Evolutionary conservation across 2,797 vertebrate genomes (phyloP).

Genomic region (Falco cherrug): DNA sequence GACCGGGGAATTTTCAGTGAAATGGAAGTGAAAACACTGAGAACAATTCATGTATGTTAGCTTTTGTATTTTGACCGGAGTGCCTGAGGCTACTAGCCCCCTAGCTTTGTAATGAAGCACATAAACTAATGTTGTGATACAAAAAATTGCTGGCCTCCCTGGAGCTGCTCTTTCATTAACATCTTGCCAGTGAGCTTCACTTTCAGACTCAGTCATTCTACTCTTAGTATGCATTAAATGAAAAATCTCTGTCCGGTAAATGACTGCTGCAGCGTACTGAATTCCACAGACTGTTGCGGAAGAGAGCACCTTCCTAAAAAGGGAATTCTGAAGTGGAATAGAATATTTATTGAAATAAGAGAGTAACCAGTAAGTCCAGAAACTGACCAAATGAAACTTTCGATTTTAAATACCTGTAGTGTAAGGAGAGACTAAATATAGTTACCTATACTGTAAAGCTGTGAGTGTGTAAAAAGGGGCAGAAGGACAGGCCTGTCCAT

Average conservation of each 20-base stretch:
- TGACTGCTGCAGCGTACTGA: neutral
- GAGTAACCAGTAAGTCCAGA: neutral
- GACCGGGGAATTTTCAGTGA: neutral
- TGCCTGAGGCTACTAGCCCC: neutral
- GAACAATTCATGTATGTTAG: neutral
- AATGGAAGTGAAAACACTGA: neutral
- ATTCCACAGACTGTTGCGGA: neutral
- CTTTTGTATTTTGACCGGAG: neutral
- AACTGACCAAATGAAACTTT: neutral
- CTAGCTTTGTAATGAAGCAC: neutral
- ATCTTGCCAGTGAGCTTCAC: neutral
- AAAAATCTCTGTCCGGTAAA: neutral
- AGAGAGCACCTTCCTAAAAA: neutral
- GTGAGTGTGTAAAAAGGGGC: neutral
- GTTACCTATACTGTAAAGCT: neutral
- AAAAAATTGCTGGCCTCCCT: neutral
- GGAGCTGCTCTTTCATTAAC: neutral
- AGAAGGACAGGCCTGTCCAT: neutral
- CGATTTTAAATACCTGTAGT: neutral
- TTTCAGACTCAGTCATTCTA: neutral
- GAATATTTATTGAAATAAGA: neutral
- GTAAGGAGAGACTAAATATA: neutral
- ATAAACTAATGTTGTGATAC: neutral
- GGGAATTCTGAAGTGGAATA: neutral
- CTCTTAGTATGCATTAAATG: neutral